Conservation (phyloP, 2,888 invertebrate species). For the Idaea biselata region DNA sequence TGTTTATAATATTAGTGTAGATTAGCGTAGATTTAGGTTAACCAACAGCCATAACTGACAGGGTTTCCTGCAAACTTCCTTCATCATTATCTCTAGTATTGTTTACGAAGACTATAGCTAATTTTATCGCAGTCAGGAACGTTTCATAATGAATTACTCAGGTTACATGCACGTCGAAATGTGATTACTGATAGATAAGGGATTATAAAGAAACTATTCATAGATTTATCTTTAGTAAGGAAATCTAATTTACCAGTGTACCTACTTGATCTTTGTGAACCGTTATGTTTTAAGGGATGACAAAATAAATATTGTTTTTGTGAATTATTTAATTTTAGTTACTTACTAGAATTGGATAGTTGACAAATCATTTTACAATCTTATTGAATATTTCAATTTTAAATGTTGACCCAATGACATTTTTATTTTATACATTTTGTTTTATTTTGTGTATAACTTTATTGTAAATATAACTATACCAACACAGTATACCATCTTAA, state of each 20-base stretch:
- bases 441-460: too few relatives aligned
- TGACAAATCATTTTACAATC: too few relatives aligned
- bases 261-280: not conserved
- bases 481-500: too few relatives aligned
- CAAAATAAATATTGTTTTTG: not conserved
- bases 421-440: too few relatives aligned
- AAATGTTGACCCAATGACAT: too few relatives aligned
- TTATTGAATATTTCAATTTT: too few relatives aligned
- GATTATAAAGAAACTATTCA: conserved; percentile 8
- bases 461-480: too few relatives aligned
- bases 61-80: conserved; percentile 17
- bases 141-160: conserved; percentile 27
- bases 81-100: conserved; percentile 8
- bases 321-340: not conserved
- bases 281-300: not conserved
- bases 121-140: conserved; percentile 24
- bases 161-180: conserved; percentile 18
- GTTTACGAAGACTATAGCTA: conserved; percentile 21
- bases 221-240: not conserved
- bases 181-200: conserved; percentile 11
- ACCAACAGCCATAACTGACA: too few relatives aligned
- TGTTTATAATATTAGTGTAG: too few relatives aligned
- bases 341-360: too few relatives aligned
- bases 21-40: too few relatives aligned
- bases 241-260: not conserved